phyloP scores from a whole-genome alignment of 2,113 vertebrate genomes.

The Craseonycteris thonglongyai region DNA sequence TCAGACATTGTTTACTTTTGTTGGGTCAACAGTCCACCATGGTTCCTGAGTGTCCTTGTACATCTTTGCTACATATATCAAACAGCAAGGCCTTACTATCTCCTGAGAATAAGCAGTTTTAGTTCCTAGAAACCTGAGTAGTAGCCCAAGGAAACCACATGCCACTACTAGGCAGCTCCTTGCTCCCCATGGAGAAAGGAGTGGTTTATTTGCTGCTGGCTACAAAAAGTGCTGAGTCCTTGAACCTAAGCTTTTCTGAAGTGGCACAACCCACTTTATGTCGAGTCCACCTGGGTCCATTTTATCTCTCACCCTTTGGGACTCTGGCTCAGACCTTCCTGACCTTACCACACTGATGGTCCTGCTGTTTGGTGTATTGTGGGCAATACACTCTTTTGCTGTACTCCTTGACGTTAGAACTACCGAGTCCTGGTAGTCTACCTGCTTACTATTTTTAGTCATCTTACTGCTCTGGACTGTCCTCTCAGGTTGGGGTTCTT shows the following conservation, averaged over 20 bases:
- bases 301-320: not conserved
- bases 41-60: not conserved
- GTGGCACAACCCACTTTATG: not conserved
- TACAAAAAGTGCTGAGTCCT: not conserved
- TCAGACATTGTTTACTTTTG: not conserved
- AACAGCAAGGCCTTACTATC: not conserved
- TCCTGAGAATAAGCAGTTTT: not conserved
- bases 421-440: rapidly evolving
- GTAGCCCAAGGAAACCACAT: not conserved
- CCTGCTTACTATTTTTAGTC: not conserved
- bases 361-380: not conserved
- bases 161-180: not conserved
- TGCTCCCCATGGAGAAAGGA: not conserved
- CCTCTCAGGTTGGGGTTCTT: not conserved
- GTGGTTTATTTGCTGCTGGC: not conserved
- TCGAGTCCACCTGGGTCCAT: not conserved
- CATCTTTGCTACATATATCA: not conserved
- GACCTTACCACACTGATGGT: rapidly evolving
- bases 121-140: too few species aligned
- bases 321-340: not conserved
- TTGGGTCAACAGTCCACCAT: not conserved
- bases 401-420: not conserved
- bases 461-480: not conserved
- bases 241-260: not conserved
- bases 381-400: not conserved